phyloP scores from a whole-genome alignment of 2,797 vertebrate genomes.

The Danio tinwini region DNA sequence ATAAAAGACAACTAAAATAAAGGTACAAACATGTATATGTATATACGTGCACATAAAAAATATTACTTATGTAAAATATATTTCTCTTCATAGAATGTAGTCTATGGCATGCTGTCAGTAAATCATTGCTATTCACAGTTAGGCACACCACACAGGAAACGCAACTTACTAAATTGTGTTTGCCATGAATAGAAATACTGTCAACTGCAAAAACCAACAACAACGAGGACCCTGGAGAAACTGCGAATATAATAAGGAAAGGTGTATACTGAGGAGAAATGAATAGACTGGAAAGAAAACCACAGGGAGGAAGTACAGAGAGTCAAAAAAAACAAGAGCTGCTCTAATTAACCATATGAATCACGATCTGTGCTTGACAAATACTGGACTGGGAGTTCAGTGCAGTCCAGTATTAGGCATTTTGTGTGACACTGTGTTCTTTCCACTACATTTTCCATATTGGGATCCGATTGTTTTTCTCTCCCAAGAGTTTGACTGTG shows the following conservation, averaged over 20 bases:
- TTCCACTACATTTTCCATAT: background rate
- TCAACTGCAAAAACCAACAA: background rate
- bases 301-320: background rate
- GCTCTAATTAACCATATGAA: background rate
- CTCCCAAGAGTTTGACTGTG: background rate
- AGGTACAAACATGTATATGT: too few relatives aligned
- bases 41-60: too few relatives aligned
- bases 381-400: background rate
- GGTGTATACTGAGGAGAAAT: background rate
- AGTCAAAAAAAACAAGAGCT: background rate
- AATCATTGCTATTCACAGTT: background rate
- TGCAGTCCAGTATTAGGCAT: background rate
- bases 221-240: conserved; percentile 7
- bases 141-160: background rate
- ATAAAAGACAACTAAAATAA: too few relatives aligned
- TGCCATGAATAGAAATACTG: background rate
- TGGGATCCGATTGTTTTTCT: background rate
- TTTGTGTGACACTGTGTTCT: background rate
- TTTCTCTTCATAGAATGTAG: background rate
- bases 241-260: background rate
- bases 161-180: background rate
- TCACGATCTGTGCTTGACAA: background rate
- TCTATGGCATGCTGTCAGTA: background rate
- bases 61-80: too few relatives aligned
- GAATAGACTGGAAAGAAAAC: background rate